Base-by-base conservation (phyloP, 2,888 invertebrate genomes). In the Drosophila nigritarsus region DNA sequence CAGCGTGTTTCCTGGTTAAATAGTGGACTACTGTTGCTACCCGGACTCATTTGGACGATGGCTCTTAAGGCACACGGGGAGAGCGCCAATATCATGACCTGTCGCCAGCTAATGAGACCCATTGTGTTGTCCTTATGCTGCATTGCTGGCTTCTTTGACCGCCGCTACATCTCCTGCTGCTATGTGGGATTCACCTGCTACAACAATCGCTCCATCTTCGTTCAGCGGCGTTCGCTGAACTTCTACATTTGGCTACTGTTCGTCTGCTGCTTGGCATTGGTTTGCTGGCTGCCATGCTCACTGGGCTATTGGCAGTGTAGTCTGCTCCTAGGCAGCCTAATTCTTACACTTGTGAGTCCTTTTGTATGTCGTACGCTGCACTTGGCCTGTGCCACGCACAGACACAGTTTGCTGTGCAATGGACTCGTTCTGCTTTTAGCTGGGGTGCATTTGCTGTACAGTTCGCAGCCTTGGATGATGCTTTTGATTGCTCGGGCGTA, bases 201-300 rank as follows among this genome's bases (percentile, higher is more conserved):
- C 3, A 80, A 84, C 18, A 90, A 87, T 68, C 69, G 76, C 13
- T 15, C 29, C 4, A 66, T 67, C 9, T 56, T 90, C 2, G 8
- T 40, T 0, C 45, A 27, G 0, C 70, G 80, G 0, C 72, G 80
- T 89, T 71, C 92, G 42, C 3, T 55, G 36, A 48, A 82, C 36
- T 91, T 93, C n/a, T 82, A 70, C 29, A 6, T 83, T 13, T 95
- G 95, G 95, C 80, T 93, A 4, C 32, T 91, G 0, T 91, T 94
- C 38, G 94, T 94, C 63, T 59, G 95, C 5, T 71, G 94, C 13
- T 93, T 97, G 38, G 94, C 95, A 38, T 90, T 95, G 38, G 97
- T 98, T 92, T 97, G 98, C 7, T 94, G 96, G 69, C 93, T 97
- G 96, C 97, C 59, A 95, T 96, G 45, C 0, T 77, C 86, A 1